Percentiles rank a stretch among this genome's conserved stretches.
Conservation (phyloP, 2,113 vertebrate genomes). For the Phylloscopus trochiloides region DNA sequence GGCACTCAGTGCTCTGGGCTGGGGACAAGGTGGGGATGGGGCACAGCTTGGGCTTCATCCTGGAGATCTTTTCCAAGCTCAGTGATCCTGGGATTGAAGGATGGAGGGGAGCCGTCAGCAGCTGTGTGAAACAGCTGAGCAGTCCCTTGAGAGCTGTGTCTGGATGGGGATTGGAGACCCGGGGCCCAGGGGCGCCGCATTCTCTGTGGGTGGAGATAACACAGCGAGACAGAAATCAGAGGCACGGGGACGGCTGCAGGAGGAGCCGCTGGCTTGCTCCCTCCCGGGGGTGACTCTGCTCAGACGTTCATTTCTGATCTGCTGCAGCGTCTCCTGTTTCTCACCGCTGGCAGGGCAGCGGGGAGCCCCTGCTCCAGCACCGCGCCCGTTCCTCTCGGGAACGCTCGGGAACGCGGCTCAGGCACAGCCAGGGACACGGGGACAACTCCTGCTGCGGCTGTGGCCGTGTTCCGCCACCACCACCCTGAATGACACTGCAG, state of each 20-base stretch:
- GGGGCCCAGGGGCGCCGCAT: background rate
- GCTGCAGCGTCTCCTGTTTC: background rate
- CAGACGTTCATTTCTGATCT: background rate
- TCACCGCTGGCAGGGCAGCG: background rate
- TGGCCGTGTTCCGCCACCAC: background rate
- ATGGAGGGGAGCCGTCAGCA: background rate
- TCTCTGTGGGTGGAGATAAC: background rate
- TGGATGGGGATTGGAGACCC: background rate
- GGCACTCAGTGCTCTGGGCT: background rate
- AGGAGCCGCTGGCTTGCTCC: background rate
- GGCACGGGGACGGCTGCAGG: background rate
- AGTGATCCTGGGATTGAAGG: background rate
- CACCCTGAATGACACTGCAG: background rate
- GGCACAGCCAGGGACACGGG: background rate
- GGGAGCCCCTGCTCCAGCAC: background rate
- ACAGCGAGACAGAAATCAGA: background rate
- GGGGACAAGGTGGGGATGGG: rapidly evolving
- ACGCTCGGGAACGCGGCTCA: background rate
- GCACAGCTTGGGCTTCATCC: background rate
- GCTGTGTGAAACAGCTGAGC: background rate
- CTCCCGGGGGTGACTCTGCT: background rate
- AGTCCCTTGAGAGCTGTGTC: background rate
- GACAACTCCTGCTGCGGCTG: background rate
- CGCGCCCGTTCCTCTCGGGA: background rate
- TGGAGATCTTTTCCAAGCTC: background rate